A percentile compares a stretch with the other conserved stretches of the same genome.
Evolutionary conservation across 2,113 vertebrate genomes (phyloP).

Genomic region (Sciurus niger): DNA sequence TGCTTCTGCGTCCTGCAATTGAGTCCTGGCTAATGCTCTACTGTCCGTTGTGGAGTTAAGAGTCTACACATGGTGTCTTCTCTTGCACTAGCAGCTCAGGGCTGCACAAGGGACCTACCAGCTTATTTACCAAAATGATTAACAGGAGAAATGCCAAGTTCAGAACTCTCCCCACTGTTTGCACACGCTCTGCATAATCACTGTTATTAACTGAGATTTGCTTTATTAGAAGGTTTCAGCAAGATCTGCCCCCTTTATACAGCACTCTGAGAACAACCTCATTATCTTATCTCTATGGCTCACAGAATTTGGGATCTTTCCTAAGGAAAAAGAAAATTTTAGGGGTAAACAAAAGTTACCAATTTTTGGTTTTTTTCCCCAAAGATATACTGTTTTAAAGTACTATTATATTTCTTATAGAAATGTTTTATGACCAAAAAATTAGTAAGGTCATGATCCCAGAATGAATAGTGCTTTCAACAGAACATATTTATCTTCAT

Average conservation of each 20-base stretch:
- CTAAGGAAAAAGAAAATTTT: not conserved
- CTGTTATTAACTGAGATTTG: conserved; percentile 35
- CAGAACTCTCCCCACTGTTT: not conserved
- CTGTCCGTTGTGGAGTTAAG: too few species aligned
- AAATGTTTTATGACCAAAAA: conserved; percentile 18
- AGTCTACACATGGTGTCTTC: not conserved
- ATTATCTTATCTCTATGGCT: conserved; percentile 44
- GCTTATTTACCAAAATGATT: not conserved
- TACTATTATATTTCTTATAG: not conserved
- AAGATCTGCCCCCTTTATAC: not conserved
- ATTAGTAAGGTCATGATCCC: not conserved
- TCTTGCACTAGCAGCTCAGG: not conserved
- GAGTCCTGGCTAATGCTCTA: not conserved
- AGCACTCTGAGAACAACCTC: not conserved
- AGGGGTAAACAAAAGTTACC: conserved; percentile 33
- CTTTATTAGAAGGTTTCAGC: conserved; percentile 52
- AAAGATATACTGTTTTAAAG: not conserved
- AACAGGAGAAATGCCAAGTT: not conserved
- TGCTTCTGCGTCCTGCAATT: not conserved
- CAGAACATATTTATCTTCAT: conserved; percentile 4
- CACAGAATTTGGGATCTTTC: conserved; percentile 21
- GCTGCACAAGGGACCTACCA: not conserved
- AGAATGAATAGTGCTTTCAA: not conserved
- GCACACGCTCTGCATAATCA: not conserved
- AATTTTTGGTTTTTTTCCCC: not conserved